Percentiles rank a stretch among this genome's conserved stretches.
Evolutionary conservation across 1,140 invertebrate species (phyloP).

Genomic region (Saccostrea echinata): DNA sequence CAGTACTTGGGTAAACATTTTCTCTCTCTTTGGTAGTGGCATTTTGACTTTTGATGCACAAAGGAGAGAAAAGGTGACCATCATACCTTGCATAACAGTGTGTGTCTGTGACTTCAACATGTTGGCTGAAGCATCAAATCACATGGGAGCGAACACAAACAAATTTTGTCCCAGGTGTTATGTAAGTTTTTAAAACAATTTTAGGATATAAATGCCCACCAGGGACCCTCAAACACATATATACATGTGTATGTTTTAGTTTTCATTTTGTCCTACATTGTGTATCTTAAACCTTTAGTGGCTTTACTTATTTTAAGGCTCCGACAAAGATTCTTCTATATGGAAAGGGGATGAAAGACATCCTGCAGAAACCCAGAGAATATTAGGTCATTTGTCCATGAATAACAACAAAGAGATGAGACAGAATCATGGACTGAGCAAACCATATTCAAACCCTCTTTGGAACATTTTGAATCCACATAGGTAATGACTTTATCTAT

Average conservation of each 20-base stretch:
- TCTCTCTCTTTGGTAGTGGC: constrained; percentile 7
- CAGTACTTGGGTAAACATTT: neutral
- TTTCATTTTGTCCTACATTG: neutral
- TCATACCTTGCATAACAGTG: neutral
- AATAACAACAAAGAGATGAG: constrained; percentile 1
- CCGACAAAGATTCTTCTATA: neutral
- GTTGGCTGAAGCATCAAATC: constrained; percentile 33
- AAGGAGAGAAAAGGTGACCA: neutral
- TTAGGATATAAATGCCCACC: too few relatives aligned
- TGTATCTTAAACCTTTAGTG: neutral
- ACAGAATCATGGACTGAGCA: constrained; percentile 7
- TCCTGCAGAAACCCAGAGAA: neutral
- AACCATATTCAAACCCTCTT: neutral
- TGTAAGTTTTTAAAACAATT: neutral
- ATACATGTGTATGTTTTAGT: too few relatives aligned
- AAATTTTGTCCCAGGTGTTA: constrained; percentile 44
- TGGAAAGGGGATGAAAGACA: neutral
- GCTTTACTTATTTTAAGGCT: constrained; percentile 14
- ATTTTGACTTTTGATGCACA: constrained; percentile 26
- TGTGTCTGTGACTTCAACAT: constrained; percentile 10
- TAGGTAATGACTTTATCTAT: too few relatives aligned
- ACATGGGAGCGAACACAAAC: constrained; percentile 37
- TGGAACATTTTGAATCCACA: constrained; percentile 26
- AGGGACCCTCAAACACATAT: too few relatives aligned
- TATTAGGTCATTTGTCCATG: neutral